Percentiles rank a stretch among this genome's conserved stretches.
Conservation (phyloP, 2,113 vertebrate species). For the Isurus oxyrinchus region DNA sequence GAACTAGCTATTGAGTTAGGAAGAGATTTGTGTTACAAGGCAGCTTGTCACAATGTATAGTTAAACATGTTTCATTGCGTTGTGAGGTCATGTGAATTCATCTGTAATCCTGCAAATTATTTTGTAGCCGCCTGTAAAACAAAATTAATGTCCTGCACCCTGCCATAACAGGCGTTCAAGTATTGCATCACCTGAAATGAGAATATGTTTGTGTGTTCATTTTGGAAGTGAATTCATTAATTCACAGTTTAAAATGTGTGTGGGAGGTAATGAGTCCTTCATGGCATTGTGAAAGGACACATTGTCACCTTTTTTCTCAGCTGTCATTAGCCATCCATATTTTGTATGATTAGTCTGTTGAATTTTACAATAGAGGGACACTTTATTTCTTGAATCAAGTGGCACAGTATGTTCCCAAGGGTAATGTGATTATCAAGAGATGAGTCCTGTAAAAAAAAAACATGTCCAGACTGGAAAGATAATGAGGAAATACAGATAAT, state of each 20-base stretch:
- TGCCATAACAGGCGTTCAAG: background rate
- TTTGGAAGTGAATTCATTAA: background rate
- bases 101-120: background rate
- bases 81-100: background rate
- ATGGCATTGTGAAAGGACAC: background rate
- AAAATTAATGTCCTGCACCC: background rate
- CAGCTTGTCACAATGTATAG: background rate
- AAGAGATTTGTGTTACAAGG: background rate
- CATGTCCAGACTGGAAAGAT: background rate
- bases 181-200: background rate
- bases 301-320: background rate
- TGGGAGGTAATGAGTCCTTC: background rate
- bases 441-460: background rate
- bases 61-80: background rate
- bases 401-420: background rate
- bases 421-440: background rate
- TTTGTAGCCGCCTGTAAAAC: background rate
- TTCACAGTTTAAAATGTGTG: background rate
- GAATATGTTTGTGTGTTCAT: background rate
- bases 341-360: background rate
- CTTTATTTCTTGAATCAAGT: background rate
- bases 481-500: background rate
- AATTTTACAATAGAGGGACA: background rate
- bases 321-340: background rate
- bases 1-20: background rate